Evolutionary conservation across 2,113 vertebrate genomes (phyloP), one percentile per base, ranked within the genome.

Genomic region (Irena cyanogastra): DNA sequence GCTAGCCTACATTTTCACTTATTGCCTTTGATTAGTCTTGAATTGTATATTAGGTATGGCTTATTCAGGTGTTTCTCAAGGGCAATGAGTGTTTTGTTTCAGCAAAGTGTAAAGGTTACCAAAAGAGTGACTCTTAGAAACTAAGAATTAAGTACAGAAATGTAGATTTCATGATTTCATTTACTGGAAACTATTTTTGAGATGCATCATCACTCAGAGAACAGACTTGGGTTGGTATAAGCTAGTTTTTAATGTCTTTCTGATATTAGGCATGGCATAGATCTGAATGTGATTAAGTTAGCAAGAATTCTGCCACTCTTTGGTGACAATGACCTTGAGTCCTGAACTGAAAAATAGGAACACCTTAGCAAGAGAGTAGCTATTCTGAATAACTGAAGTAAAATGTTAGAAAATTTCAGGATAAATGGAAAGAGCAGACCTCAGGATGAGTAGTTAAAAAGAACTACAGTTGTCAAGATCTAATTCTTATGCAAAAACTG

Each of bases 231-330:
- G 78, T 91, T 85, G 35, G 91, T 77, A 80, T 74, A 93, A 91
- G 50, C 59, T 90, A 64, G 65, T 96, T 92, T 89, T 82, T 93
- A 95, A 95, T 91, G 77, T n/a, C 50, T 94, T 93, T 90, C 91
- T 95, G 63, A 95, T 87, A 65, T 68, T 74, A 89, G 54, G 66
- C 59, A 91, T 1, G 4, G 54, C 74, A 76, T 56, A 94, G 63
- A 60, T 84, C 90, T 90, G 75, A 95, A 70, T 88, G 45, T 93
- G 78, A 93, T 90, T 93, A 89, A 91, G 59, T 90, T 69, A 80
- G 66, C 53, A 94, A 70, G 87, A 95, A 90, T 95, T 85, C 69
- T 91, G 69, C 61, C 41, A 53, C 60, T 63, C 52, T 91, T 88
- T 1, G 1, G 53, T 49, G 81, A 76, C 57, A 89, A 49, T 57